A percentile compares a stretch with the other conserved stretches of the same genome.
phyloP scores from a whole-genome alignment of 1,140 invertebrate species.

The Kradibia gibbosae region DNA sequence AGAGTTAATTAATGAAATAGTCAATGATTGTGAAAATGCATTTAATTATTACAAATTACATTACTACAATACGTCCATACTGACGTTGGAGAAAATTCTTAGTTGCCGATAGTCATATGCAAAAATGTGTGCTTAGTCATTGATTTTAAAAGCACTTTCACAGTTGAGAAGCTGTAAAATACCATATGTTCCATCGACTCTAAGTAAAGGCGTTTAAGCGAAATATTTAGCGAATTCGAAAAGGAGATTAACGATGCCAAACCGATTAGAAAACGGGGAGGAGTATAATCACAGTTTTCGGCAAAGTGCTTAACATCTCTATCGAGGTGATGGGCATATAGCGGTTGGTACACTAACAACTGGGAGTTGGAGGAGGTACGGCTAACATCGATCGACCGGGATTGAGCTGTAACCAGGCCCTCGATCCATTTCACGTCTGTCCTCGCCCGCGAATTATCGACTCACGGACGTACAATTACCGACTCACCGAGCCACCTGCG shows the following conservation, averaged over 20 bases:
- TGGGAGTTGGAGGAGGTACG: slow-evolving; percentile 19
- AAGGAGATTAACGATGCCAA: neutral
- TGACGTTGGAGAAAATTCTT: too few species aligned
- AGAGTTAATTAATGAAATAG: too few species aligned
- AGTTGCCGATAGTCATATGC: too few species aligned
- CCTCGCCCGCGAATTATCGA: slow-evolving; percentile 43
- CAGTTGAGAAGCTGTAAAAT: neutral
- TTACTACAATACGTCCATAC: too few species aligned
- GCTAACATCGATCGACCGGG: slow-evolving; percentile 18
- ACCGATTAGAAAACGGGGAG: neutral
- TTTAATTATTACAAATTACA: too few species aligned
- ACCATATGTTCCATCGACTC: neutral
- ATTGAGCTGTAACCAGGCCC: slow-evolving; percentile 39
- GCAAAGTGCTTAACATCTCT: neutral
- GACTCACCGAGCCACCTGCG: slow-evolving; percentile 39
- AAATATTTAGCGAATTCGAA: neutral
- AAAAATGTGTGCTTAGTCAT: too few species aligned
- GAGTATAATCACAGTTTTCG: neutral
- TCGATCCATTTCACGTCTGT: slow-evolving; percentile 1
- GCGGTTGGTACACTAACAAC: neutral
- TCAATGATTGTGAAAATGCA: too few species aligned
- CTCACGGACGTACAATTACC: slow-evolving; percentile 42
- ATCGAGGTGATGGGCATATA: neutral
- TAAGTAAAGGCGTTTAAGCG: neutral
- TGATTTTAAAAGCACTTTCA: too few species aligned